A percentile compares a stretch with the other conserved stretches of the same genome.
Evolutionary conservation across 2,888 invertebrate species (phyloP).

Genomic region (Erebia ligea): DNA sequence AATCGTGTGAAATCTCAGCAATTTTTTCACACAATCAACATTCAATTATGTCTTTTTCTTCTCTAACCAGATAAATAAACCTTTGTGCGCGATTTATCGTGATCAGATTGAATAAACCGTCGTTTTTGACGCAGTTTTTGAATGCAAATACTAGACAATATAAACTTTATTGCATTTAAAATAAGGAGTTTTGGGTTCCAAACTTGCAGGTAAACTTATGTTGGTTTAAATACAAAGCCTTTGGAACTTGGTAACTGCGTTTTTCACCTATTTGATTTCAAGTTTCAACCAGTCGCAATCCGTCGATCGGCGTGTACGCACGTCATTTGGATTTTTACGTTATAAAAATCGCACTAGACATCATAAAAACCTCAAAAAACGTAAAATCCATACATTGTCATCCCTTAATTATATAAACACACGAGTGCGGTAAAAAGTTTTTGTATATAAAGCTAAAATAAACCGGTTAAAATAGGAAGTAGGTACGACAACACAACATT

Average conservation of each 20-base stretch:
- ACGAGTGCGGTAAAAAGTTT: conserved; percentile 27
- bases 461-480: conserved; percentile 66
- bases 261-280: conserved; percentile 36
- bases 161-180: conserved; percentile 22
- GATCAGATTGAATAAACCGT: conserved; percentile 51
- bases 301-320: conserved; percentile 50
- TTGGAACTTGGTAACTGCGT: conserved; percentile 55
- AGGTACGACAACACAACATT: conserved; percentile 38
- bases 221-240: conserved; percentile 49
- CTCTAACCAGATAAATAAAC: conserved; percentile 54
- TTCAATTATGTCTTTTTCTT: conserved; percentile 61
- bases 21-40: conserved; percentile 54
- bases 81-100: conserved; percentile 62
- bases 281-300: conserved; percentile 52
- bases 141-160: conserved; percentile 27
- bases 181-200: conserved; percentile 27
- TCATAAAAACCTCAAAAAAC: neutral
- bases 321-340: conserved; percentile 40
- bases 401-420: neutral
- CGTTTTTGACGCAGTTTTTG: conserved; percentile 26
- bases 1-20: conserved; percentile 53
- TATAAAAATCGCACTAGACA: conserved; percentile 5
- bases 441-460: conserved; percentile 19
- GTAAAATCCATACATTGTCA: neutral
- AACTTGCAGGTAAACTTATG: conserved; percentile 25